A percentile compares a stretch with the other conserved stretches of the same genome.
Evolutionary conservation across 2,797 vertebrate genomes (phyloP).

Genomic region (Malacoraja senta): DNA sequence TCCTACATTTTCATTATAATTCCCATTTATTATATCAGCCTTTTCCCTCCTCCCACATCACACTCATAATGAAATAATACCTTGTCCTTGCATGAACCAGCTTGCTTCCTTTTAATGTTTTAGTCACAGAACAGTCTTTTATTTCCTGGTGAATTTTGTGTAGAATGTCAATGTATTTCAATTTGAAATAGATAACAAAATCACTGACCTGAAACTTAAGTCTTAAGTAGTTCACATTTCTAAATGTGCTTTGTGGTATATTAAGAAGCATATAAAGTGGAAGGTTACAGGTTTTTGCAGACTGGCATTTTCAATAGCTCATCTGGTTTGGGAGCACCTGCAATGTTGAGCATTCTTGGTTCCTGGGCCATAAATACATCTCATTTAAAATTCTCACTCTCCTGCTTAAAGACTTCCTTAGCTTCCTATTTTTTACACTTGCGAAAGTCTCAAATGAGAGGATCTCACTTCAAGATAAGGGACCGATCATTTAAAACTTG

Average conservation of each 20-base stretch:
- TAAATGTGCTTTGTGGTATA: background rate
- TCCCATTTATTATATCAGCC: background rate
- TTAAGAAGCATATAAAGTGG: background rate
- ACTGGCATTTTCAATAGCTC: background rate
- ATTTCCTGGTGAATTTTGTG: background rate
- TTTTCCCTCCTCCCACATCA: background rate
- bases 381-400: background rate
- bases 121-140: background rate
- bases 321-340: background rate
- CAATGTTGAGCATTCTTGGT: background rate
- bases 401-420: background rate
- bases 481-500: too few species aligned
- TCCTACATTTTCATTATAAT: background rate
- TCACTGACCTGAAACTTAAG: background rate
- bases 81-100: background rate
- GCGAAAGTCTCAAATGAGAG: too few species aligned
- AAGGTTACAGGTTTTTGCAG: background rate
- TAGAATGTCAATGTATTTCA: too few species aligned
- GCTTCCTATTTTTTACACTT: too few species aligned
- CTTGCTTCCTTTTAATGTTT: background rate
- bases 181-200: background rate
- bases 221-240: background rate
- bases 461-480: too few species aligned
- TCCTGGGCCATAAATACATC: background rate
- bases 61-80: background rate